Evolutionary conservation across 1,140 invertebrate species (phyloP).

Genomic region (Polypedilum vanderplanki): DNA sequence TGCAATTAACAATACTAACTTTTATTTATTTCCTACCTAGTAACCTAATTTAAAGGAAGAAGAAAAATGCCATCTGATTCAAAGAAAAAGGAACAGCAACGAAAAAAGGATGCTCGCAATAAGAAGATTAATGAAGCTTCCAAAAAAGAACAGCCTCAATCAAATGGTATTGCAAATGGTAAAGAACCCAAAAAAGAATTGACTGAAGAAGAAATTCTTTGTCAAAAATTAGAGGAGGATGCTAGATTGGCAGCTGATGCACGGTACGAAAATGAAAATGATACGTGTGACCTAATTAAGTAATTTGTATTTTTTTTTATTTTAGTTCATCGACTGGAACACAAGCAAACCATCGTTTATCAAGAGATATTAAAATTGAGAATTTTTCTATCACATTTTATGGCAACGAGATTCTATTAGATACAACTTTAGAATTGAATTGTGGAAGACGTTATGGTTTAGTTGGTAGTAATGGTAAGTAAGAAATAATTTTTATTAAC

Average conservation of each 20-base stretch:
- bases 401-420: slow-evolving; percentile 88
- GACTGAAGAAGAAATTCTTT: slow-evolving; percentile 67
- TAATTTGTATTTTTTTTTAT: too few relatives aligned
- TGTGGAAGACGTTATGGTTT: slow-evolving; percentile 94
- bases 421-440: slow-evolving; percentile 94
- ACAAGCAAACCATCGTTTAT: slow-evolving; percentile 87
- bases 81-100: slow-evolving; percentile 93
- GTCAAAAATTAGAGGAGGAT: slow-evolving; percentile 82
- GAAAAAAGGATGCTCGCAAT: slow-evolving; percentile 89
- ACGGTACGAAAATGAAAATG: slow-evolving; percentile 42
- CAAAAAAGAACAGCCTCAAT: slow-evolving; percentile 48
- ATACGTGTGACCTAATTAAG: too few relatives aligned
- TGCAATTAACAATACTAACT: too few relatives aligned
- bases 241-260: slow-evolving; percentile 87
- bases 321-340: slow-evolving; percentile 79
- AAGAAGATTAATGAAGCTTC: slow-evolving; percentile 53
- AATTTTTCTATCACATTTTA: slow-evolving; percentile 98
- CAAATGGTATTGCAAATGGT: slow-evolving; percentile 45
- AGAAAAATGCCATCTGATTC: slow-evolving; percentile 86
- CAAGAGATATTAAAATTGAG: slow-evolving; percentile 93
- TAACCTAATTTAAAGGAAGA: not conserved
- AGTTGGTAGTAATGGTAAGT: slow-evolving; percentile 92
- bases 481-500: too few relatives aligned
- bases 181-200: slow-evolving; percentile 42
- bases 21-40: too few relatives aligned